phyloP scores from a whole-genome alignment of 2,888 invertebrate species.

The Pandemis cinnamomeana region DNA sequence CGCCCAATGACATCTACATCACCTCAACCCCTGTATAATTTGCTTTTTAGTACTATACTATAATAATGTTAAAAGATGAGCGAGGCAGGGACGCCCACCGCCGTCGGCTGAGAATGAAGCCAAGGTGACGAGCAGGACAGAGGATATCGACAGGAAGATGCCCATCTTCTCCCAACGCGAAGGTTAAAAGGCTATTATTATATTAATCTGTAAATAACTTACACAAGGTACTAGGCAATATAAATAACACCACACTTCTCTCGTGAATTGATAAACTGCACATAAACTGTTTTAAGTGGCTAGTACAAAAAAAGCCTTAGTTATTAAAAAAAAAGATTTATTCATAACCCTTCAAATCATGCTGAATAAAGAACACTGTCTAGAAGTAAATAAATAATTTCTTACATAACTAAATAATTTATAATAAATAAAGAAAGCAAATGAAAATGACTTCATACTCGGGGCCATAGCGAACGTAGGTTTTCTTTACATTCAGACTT shows the following conservation, averaged over 20 bases:
- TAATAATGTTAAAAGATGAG: neutral
- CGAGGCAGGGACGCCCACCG: constrained; percentile 2
- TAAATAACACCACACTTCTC: neutral
- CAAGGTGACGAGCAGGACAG: constrained; percentile 48
- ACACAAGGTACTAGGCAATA: neutral
- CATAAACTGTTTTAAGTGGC: neutral
- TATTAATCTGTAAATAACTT: constrained; percentile 7
- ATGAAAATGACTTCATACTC: neutral
- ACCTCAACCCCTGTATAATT: too few relatives aligned
- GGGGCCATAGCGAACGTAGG: neutral
- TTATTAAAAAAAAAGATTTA: neutral
- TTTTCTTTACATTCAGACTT: neutral
- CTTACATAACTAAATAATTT: neutral
- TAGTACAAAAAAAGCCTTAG: neutral
- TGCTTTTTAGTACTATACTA: too few relatives aligned
- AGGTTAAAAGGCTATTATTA: constrained; percentile 11
- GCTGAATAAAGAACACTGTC: neutral
- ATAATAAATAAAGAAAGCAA: neutral
- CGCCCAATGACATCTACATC: too few relatives aligned
- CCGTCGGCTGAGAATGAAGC: constrained; percentile 36
- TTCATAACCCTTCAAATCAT: neutral
- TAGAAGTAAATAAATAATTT: neutral
- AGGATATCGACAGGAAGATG: constrained; percentile 51
- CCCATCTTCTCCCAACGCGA: constrained; percentile 42
- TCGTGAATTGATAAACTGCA: neutral